A percentile compares a stretch with the other conserved stretches of the same genome.
Evolutionary conservation across 2,113 vertebrate species (phyloP).

Genomic region (Galemys pyrenaicus): DNA sequence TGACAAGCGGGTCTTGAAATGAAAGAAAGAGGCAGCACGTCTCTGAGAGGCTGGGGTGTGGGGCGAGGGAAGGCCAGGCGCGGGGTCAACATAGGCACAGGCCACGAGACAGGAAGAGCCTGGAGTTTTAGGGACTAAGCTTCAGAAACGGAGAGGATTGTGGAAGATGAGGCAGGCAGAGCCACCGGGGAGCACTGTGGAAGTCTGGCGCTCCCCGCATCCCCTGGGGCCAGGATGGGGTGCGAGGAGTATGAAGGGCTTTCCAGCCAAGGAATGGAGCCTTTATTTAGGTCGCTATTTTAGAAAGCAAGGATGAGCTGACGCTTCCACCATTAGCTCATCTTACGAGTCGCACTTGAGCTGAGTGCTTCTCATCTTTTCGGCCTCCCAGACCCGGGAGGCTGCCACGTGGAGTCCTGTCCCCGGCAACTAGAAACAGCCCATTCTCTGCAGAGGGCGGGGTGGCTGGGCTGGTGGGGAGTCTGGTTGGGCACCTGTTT

Average conservation of each 20-base stretch:
- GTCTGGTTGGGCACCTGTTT: neutral
- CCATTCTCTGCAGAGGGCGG: neutral
- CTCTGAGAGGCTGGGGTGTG: accelerated
- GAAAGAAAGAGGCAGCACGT: neutral
- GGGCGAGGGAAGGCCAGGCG: accelerated
- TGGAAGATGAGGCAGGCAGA: neutral
- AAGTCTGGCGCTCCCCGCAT: neutral
- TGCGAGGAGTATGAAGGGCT: accelerated
- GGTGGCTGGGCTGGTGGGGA: neutral
- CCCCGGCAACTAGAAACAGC: neutral
- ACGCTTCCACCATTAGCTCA: neutral
- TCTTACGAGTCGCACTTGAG: neutral
- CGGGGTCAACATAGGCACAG: neutral
- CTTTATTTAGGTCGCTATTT: neutral
- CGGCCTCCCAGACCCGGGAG: neutral
- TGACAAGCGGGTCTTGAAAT: neutral
- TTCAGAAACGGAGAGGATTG: neutral
- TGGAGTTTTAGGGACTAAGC: neutral
- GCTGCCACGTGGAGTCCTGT: accelerated
- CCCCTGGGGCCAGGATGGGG: neutral
- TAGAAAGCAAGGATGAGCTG: accelerated
- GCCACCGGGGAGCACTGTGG: accelerated
- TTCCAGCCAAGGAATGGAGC: neutral
- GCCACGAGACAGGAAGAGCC: neutral
- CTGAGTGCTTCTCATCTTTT: neutral